A percentile compares a stretch with the other conserved stretches of the same genome.
These are phyloP conservation scores for Sebastolobus alascanus DNA, from an alignment of 2,797 vertebrate species.

Conservation along the genomic window DNA sequence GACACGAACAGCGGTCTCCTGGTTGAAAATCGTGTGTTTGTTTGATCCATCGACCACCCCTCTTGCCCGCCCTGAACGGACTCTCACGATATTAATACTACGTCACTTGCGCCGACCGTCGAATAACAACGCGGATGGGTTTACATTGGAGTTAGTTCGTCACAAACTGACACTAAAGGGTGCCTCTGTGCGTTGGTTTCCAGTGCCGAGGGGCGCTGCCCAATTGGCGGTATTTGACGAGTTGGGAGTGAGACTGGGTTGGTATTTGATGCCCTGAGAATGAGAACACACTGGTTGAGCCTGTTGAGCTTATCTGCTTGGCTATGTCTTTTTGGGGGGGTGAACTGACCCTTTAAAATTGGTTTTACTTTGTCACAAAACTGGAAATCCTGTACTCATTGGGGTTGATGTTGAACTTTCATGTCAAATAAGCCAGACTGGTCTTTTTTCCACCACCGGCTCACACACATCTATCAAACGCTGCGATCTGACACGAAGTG, in stretches of 20 bases:
- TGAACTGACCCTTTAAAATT: background rate
- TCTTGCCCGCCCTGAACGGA: background rate
- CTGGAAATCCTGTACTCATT: background rate
- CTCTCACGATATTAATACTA: too few relatives aligned
- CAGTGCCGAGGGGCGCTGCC: too few relatives aligned
- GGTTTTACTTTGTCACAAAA: background rate
- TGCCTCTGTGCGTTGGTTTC: too few relatives aligned
- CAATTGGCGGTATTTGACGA: too few relatives aligned
- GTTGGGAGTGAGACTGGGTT: too few relatives aligned
- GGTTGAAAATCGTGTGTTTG: background rate
- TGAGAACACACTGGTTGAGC: too few relatives aligned
- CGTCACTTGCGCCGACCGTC: too few relatives aligned
- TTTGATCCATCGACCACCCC: background rate
- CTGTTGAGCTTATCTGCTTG: too few relatives aligned
- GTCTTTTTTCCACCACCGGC: background rate
- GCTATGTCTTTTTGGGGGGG: background rate
- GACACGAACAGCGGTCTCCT: background rate
- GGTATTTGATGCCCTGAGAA: too few relatives aligned
- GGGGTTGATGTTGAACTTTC: background rate
- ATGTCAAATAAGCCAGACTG: background rate
- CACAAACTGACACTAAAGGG: too few relatives aligned
- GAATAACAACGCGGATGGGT: too few relatives aligned
- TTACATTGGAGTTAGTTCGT: too few relatives aligned
- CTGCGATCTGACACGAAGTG: conserved; percentile 33
- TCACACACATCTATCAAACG: conserved; percentile 18